Evolutionary conservation across 2,888 invertebrate species (phyloP).

Genomic region (Liopterus haemorrhoidalis): DNA sequence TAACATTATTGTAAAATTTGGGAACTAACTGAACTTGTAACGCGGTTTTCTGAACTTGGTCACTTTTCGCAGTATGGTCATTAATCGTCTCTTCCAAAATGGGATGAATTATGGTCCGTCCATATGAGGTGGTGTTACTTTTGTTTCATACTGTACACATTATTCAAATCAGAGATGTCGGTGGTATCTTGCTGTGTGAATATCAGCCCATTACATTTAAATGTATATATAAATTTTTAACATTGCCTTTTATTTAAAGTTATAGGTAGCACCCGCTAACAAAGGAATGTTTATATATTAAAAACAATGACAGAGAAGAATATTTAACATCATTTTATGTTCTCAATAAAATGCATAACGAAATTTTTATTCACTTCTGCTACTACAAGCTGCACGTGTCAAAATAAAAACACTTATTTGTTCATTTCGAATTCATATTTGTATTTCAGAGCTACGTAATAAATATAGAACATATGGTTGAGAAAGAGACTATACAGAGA

Average conservation of each 20-base stretch:
- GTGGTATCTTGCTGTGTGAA: conserved; percentile 9
- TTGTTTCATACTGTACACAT: conserved; percentile 7
- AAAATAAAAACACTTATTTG: neutral
- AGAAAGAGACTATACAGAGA: no score
- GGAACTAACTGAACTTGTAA: no score
- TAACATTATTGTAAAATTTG: no score
- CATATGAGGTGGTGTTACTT: conserved; percentile 2
- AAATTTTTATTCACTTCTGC: no score
- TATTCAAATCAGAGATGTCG: neutral
- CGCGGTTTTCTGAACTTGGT: no score
- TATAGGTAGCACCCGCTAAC: conserved; percentile 6
- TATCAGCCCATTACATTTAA: conserved; percentile 11
- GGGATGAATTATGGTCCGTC: no score
- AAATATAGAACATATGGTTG: no score
- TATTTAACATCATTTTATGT: conserved; percentile 6
- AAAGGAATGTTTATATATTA: neutral
- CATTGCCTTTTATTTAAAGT: neutral
- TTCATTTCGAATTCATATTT: neutral
- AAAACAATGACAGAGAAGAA: conserved; percentile 1
- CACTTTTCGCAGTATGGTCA: neutral
- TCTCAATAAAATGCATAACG: neutral
- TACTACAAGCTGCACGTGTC: no score
- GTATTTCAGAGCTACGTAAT: neutral
- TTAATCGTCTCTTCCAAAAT: conserved; percentile 4
- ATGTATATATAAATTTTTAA: conserved; percentile 10